Percentiles rank a stretch among this genome's conserved stretches.
phyloP scores from a whole-genome alignment of 2,113 vertebrate species.

The Barnardius zonarius region DNA sequence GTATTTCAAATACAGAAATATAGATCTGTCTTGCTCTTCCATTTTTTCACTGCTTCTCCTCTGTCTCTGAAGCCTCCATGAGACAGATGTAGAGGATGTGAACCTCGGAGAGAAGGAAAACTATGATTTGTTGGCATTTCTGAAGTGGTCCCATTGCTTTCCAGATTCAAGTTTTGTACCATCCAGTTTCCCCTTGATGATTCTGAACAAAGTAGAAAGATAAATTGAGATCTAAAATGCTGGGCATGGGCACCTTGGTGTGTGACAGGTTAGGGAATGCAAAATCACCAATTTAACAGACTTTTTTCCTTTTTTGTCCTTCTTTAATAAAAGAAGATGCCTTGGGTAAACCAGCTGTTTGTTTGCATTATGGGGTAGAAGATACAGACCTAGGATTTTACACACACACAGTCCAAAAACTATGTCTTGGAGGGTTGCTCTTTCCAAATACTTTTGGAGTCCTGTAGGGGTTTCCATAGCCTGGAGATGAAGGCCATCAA shows the following conservation, averaged over 20 bases:
- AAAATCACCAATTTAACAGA: neutral
- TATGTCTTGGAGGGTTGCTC: neutral
- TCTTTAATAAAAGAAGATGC: neutral
- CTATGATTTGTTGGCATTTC: neutral
- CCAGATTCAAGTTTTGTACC: neutral
- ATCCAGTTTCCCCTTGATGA: neutral
- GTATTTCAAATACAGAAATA: neutral
- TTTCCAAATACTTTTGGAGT: neutral
- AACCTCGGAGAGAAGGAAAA: neutral
- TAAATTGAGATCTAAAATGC: neutral
- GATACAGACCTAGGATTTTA: neutral
- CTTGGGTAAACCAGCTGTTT: neutral
- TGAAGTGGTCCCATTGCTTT: neutral
- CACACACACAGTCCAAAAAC: neutral
- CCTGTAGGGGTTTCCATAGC: neutral
- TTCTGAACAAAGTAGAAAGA: neutral
- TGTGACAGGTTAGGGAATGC: no score
- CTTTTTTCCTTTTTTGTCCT: neutral
- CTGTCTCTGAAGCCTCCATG: neutral
- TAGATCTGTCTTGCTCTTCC: neutral
- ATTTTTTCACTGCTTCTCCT: neutral
- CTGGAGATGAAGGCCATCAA: neutral
- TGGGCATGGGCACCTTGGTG: neutral
- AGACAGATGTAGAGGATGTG: neutral
- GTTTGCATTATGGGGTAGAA: neutral